phyloP scores from a whole-genome alignment of 2,888 invertebrate species.

The Taenaris catops region DNA sequence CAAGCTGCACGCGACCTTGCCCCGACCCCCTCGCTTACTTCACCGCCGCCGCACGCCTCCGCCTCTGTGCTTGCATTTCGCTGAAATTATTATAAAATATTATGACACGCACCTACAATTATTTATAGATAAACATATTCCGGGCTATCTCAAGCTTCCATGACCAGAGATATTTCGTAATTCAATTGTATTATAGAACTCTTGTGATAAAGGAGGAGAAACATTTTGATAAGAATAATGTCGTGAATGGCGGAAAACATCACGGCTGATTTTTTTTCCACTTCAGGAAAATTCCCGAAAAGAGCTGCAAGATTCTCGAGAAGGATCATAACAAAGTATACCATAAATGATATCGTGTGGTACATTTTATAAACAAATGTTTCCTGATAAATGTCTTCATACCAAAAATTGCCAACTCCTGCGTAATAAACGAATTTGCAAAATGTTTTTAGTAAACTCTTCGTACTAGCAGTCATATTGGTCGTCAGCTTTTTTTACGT shows the following conservation, averaged over 20 bases:
- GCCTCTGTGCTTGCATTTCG: constrained; percentile 20
- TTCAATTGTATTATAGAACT: constrained; percentile 56
- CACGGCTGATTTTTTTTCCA: constrained; percentile 62
- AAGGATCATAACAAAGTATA: constrained; percentile 56
- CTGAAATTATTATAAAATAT: too few species aligned
- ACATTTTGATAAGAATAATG: constrained; percentile 60
- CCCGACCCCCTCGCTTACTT: constrained; percentile 14
- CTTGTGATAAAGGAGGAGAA: constrained; percentile 53
- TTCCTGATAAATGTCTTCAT: constrained; percentile 44
- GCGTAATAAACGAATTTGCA: constrained; percentile 59
- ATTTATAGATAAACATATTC: too few species aligned
- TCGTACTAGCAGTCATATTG: constrained; percentile 5
- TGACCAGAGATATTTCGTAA: constrained; percentile 52
- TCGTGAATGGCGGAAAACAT: constrained; percentile 66
- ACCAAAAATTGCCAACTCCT: constrained; percentile 59
- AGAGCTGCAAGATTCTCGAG: constrained; percentile 61
- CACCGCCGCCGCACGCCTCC: constrained; percentile 17
- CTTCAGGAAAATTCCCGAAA: constrained; percentile 53
- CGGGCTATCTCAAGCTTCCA: too few species aligned
- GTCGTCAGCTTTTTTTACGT: too few species aligned
- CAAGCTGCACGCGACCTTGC: constrained; percentile 16
- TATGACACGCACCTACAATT: too few species aligned
- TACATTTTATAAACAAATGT: constrained; percentile 44
- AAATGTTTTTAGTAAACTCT: constrained; percentile 38
- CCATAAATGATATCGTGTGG: constrained; percentile 42